Conservation (phyloP, 2,797 vertebrate species). For the Coregonus ussuriensis region DNA sequence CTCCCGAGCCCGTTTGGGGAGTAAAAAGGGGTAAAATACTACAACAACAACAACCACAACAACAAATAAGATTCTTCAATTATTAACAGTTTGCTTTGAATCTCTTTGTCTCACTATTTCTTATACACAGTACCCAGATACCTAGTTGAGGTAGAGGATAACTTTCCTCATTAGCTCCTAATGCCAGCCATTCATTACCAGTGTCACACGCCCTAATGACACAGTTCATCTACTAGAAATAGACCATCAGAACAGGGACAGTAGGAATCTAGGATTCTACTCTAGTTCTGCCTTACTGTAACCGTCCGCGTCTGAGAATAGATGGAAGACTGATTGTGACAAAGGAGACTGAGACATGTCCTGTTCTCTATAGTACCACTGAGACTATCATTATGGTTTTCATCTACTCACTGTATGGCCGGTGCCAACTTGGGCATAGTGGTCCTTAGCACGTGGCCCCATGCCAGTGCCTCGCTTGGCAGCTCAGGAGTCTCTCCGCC, state of each 20-base stretch:
- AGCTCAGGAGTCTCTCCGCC: neutral
- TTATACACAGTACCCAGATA: conserved; percentile 54
- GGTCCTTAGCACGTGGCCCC: neutral
- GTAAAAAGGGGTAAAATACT: too few relatives aligned
- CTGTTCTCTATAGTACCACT: conserved; percentile 39
- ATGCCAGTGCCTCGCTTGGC: neutral
- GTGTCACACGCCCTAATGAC: conserved; percentile 69
- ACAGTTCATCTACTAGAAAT: conserved; percentile 75
- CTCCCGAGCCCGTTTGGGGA: too few relatives aligned
- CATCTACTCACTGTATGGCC: neutral
- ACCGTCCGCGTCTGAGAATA: conserved; percentile 53
- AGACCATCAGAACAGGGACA: conserved; percentile 47
- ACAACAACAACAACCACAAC: too few relatives aligned
- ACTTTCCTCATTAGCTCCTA: conserved; percentile 74
- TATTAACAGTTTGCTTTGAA: conserved; percentile 33
- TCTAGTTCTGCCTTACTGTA: conserved; percentile 59
- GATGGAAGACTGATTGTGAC: conserved; percentile 63
- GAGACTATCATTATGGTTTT: neutral
- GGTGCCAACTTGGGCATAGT: neutral
- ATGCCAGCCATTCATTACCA: conserved; percentile 75
- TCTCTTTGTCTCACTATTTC: conserved; percentile 55
- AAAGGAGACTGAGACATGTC: conserved; percentile 47
- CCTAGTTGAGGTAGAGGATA: conserved; percentile 69
- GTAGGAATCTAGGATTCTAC: conserved; percentile 47
- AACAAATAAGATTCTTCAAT: neutral